Evolutionary conservation across 2,888 invertebrate genomes (phyloP).

Genomic region (Zygothrica quintamaculata): DNA sequence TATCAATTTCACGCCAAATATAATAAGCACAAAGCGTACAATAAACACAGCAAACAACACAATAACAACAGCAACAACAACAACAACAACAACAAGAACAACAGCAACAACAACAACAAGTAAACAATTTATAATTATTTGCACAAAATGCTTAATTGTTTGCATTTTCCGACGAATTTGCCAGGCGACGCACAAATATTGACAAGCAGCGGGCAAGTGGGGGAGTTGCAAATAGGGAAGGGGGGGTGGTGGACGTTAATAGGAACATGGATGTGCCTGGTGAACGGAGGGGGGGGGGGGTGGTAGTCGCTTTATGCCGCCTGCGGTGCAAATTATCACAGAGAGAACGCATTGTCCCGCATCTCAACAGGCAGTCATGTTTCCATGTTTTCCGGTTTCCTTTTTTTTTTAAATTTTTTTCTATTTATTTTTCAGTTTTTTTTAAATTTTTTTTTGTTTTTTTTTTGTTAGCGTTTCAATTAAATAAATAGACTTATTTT

Average conservation of each 20-base stretch:
- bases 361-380: not conserved
- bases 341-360: slow-evolving; percentile 27
- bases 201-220: slow-evolving; percentile 30
- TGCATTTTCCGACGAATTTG: slow-evolving; percentile 69
- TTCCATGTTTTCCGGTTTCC: not conserved
- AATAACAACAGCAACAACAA: no score
- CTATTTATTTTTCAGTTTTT: slow-evolving; percentile 1
- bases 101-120: slow-evolving; percentile 8
- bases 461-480: slow-evolving; percentile 60
- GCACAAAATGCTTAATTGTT: slow-evolving; percentile 74
- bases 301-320: not conserved
- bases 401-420: slow-evolving; percentile 6
- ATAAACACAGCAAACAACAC: slow-evolving; percentile 8
- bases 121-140: slow-evolving; percentile 62
- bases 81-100: slow-evolving; percentile 42
- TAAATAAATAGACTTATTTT: slow-evolving; percentile 77
- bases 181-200: slow-evolving; percentile 64
- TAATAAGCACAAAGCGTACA: slow-evolving; percentile 43
- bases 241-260: not conserved
- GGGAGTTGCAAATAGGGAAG: no score
- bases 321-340: slow-evolving; percentile 35
- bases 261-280: no score
- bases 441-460: slow-evolving; percentile 1
- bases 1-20: slow-evolving; percentile 70
- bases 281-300: not conserved